A percentile compares a stretch with the other conserved stretches of the same genome.
phyloP scores from a whole-genome alignment of 2,113 vertebrate genomes.

The Corydoras maculifer region DNA sequence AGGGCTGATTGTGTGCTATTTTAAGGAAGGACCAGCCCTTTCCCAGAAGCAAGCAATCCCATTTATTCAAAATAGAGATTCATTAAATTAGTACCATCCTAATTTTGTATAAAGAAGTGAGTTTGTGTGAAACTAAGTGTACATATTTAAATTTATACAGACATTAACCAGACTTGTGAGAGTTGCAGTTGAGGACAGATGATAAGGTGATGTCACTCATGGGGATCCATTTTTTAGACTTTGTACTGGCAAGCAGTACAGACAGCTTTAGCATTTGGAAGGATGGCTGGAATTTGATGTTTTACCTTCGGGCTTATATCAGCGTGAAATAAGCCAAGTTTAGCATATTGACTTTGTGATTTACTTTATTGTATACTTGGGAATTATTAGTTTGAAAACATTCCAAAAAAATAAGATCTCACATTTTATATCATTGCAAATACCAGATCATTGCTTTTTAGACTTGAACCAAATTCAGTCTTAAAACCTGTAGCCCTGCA shows the following conservation, averaged over 20 bases:
- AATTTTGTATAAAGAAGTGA: constrained; percentile 14
- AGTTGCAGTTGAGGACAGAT: neutral
- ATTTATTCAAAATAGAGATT: constrained; percentile 38
- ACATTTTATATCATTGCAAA: neutral
- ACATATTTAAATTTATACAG: constrained; percentile 5
- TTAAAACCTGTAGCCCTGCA: no score
- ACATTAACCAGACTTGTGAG: constrained; percentile 13
- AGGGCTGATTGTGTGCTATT: constrained; percentile 32
- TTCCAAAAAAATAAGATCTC: neutral
- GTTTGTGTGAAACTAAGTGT: constrained; percentile 27
- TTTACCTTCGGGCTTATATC: constrained; percentile 2
- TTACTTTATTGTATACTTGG: neutral
- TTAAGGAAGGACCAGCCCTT: constrained; percentile 29
- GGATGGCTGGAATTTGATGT: neutral
- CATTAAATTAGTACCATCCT: constrained; percentile 49
- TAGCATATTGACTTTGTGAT: neutral
- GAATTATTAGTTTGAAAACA: neutral
- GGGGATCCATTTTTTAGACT: constrained; percentile 8
- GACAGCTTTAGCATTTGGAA: neutral
- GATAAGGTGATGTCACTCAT: neutral
- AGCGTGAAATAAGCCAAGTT: constrained; percentile 12
- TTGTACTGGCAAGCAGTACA: neutral
- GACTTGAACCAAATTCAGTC: neutral
- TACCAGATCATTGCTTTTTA: neutral
- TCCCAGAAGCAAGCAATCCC: constrained; percentile 49